phyloP scores from a whole-genome alignment of 2,888 invertebrate species.

The Chrysotoxum bicinctum region DNA sequence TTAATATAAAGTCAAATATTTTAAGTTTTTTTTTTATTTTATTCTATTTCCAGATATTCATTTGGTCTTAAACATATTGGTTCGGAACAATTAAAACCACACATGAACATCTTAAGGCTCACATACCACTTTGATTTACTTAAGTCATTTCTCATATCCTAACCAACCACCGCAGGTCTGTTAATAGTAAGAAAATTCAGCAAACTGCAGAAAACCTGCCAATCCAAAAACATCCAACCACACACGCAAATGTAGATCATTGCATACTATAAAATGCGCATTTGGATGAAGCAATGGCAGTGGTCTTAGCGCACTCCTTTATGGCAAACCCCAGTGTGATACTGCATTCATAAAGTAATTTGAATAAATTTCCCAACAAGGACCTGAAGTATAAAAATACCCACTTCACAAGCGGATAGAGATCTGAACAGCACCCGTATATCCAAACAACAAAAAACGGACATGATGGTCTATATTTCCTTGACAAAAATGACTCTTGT shows the following conservation, averaged over 20 bases:
- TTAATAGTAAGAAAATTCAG: background rate
- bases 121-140: constrained; percentile 6
- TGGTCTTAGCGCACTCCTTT: constrained; percentile 9
- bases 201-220: background rate
- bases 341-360: constrained; percentile 51
- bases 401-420: constrained; percentile 17
- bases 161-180: background rate
- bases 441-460: background rate
- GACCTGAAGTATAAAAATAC: constrained; percentile 43
- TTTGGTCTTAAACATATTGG: background rate
- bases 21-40: background rate
- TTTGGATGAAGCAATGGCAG: constrained; percentile 26
- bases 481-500: constrained; percentile 2
- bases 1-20: background rate
- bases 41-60: background rate
- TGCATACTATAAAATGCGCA: background rate
- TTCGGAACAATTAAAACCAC: background rate
- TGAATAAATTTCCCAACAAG: constrained; percentile 59
- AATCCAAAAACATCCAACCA: background rate
- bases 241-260: background rate
- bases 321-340: constrained; percentile 19
- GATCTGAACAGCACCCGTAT: background rate
- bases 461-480: constrained; percentile 16
- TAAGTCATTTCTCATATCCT: background rate
- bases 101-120: background rate